These are phyloP conservation scores for Staurois parvus DNA, from an alignment of 2,797 vertebrate species.

Conservation along the genomic window DNA sequence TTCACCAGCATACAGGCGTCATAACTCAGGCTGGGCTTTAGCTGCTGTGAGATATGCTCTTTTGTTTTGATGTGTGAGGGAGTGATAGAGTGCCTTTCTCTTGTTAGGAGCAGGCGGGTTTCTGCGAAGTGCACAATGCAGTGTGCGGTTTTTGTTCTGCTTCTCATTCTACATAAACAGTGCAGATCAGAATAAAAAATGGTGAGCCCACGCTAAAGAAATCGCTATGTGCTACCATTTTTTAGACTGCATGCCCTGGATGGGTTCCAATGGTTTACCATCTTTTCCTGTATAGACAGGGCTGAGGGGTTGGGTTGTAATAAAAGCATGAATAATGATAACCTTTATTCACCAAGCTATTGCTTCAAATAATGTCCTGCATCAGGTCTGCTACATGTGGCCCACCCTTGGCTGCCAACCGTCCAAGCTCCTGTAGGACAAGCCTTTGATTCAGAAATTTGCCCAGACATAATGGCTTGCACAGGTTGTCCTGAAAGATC, in stretches of 20 bases:
- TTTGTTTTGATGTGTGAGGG: slow-evolving; percentile 26
- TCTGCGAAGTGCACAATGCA: slow-evolving; percentile 7
- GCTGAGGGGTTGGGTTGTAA: not conserved
- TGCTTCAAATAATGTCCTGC: not conserved
- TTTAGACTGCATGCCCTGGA: not conserved
- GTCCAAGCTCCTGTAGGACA: not conserved
- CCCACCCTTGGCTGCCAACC: not conserved
- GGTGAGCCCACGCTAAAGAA: not conserved
- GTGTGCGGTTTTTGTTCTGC: not conserved
- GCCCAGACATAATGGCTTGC: too few relatives aligned
- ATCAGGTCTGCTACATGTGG: not conserved
- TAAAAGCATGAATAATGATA: too few relatives aligned
- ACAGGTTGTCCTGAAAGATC: not conserved
- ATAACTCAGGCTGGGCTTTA: slow-evolving; percentile 48
- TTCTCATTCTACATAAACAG: not conserved
- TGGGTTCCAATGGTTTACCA: not conserved
- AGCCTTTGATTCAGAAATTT: too few relatives aligned
- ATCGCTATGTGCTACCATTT: not conserved
- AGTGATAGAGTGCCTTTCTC: slow-evolving; percentile 26
- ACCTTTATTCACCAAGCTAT: too few relatives aligned
- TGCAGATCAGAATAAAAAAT: not conserved
- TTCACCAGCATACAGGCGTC: slow-evolving; percentile 48
- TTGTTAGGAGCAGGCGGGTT: slow-evolving; percentile 19
- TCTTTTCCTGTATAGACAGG: not conserved
- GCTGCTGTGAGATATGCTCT: slow-evolving; percentile 31